phyloP scores from a whole-genome alignment of 2,113 vertebrate genomes.

The Pontoporia blainvillei region DNA sequence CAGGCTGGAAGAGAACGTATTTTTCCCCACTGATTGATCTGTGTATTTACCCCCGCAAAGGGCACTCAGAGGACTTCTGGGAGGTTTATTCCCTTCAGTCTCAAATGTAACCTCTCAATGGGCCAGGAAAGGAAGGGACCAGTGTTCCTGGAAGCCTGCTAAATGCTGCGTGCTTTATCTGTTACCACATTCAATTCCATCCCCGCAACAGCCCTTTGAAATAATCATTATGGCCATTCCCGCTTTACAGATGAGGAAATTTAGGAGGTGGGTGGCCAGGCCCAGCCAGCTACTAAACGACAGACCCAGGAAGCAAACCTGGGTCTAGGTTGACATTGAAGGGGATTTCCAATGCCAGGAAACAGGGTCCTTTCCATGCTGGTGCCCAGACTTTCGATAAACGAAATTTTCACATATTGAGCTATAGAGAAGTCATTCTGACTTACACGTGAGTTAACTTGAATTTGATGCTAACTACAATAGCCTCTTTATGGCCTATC shows the following conservation, averaged over 20 bases:
- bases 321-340: neutral
- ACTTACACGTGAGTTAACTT: neutral
- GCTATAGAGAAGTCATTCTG: neutral
- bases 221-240: neutral
- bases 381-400: neutral
- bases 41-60: neutral
- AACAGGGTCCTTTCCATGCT: neutral
- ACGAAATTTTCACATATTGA: neutral
- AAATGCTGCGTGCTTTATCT: neutral
- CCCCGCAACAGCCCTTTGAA: neutral
- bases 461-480: neutral
- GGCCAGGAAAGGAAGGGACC: neutral
- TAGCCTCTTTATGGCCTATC: neutral
- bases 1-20: neutral
- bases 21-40: neutral
- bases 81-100: neutral
- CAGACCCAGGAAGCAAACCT: neutral
- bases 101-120: neutral
- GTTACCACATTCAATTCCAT: neutral
- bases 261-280: neutral
- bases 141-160: neutral
- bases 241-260: neutral
- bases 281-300: neutral
- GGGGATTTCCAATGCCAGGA: neutral
- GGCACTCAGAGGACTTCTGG: slow-evolving; percentile 16